Evolutionary conservation across 2,888 invertebrate genomes (phyloP), one percentile per base, ranked within the genome.

Genomic region (Melinaea marsaeus): DNA sequence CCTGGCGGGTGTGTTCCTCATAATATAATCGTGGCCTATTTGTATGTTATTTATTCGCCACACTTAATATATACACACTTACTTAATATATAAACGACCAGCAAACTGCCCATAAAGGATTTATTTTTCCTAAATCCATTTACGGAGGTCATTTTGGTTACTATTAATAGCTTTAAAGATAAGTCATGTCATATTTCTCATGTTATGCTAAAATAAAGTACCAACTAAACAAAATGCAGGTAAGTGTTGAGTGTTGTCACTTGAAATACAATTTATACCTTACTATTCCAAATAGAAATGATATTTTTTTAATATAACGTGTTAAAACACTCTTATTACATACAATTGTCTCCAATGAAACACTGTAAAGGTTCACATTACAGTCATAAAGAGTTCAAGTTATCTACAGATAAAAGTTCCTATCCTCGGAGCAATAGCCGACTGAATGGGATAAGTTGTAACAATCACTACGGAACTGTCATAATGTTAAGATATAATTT

Each of bases 401-500:
- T 60, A 62, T 65, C 58, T 32, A 32, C 51, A 51, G 58, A 47
- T 34, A 35, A n/a, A 65, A 65, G 48, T 62, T 62, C 55, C 33
- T 51, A 61, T 63, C 57, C 62, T 64, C 59, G 59, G 61, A 64
- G 59, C 59, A 48, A 64, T 56, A 60, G 55, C 58, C 51, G 55
- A 55, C 58, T 59, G 60, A 67, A 64, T 63, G 62, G 62, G 67
- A 67, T 65, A 67, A 67, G 60, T 65, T 67, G 58, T 64, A 57
- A 62, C 62, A 61, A 57, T 67, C 55, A 47, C 48, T 64, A 58
- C 62, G 34, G 60, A 62, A 60, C 58, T 57, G 58, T 47, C 57
- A 55, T 68, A 60, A 66, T 62, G 62, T 32, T n/a, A n/a, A n/a
- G n/a, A n/a, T 68, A 66, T 64, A 68, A 66, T 68, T 66, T 62